Base-by-base conservation (phyloP, 2,888 invertebrate genomes). In the Cenopis cana region DNA sequence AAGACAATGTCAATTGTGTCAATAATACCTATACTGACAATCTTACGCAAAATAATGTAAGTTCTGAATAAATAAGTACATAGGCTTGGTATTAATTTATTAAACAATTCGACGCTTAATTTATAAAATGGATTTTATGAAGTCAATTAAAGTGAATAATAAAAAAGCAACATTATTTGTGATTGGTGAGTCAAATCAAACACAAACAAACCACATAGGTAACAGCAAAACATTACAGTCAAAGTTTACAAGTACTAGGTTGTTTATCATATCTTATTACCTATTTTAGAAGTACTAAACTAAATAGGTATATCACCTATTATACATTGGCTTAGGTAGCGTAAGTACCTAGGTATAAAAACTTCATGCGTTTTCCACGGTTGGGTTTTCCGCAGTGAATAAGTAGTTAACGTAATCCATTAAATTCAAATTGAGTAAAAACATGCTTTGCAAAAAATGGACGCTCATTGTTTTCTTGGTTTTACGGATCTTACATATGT, bases 81-180 rank as follows among this genome's bases (percentile, higher is more conserved):
- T 24, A 18, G 20, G 29, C 41, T 68, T 65, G 59, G 29, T 49
- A 65, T 59, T 70, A 10, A 14, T 59, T 65, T 52, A 20, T 41
- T 29, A 57, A n/a, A 17, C 24, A 50, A n/a, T 36, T 41, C 41
- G 17, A 12, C n/a, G 14, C 3, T 24, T 17, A 18, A n/a, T 36
- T 36, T 38, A 11, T 38, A 67, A 10, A 55, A 71, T 71, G 71
- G 56, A 71, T 36, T 60, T 17, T 20, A 54, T 71, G 55, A 66
- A 61, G 41, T 61, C 66, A 1, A 29, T 71, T 8, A 49, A 67
- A 5, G 67, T 71, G 10, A 56, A 71, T n/a, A 11, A 67, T 24
- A 55, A 61, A n/a, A 67, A 67, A 46, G 71, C 67, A 18, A 71
- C 67, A 36, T 20, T 71, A 50, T 61, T 67, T 61, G 61, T 71